Evolutionary conservation across 2,888 invertebrate species (phyloP), one percentile per base, ranked within the genome.

Genomic region (Clunio marinus): DNA sequence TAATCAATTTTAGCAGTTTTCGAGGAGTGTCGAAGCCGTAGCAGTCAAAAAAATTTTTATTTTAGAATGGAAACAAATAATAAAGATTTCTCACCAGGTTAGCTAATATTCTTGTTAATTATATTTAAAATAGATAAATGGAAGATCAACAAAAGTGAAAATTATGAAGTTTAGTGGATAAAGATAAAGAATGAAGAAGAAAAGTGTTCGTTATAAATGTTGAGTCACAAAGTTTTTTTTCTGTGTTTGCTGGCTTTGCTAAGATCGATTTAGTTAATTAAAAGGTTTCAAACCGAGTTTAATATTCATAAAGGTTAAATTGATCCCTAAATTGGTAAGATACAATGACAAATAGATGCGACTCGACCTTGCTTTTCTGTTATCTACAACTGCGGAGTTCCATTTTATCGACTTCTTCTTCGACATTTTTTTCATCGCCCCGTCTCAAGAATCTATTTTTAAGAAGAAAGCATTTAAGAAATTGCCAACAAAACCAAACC

Each of bases 191-290:
- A 17, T 17, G 37, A 28, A 15, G 25, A 15, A 27, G 25, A 46
- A 63, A 63, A 46, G 27, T 63, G 63, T 15, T 13, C 8, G 15
- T 27, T 27, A 63, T 45, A 63, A 46, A 20, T 63, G 63, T 63
- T 63, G 63, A 63, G 63, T 63, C 63, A 63, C 22, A 63, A 46
- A 63, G 22, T 46, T 46, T 46, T 51, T 22, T 45, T 41, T 41
- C 37, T 37, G 10, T 41, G n/a, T 41, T 10, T 41, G 41, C 15
- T 41, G 41, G 41, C 41, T 41, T 41, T 15, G 62, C n/a, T 28
- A 15, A 62, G 62, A 63, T 63, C 46, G 46, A 63, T 63, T 20
- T 22, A 63, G 22, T 63, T 63, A 63, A 63, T 63, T 63, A 63
- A 62, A 46, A 46, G 25, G 28, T 15, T 20, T 22, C 51, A 17